Percentiles rank a stretch among this genome's conserved stretches.
phyloP scores from a whole-genome alignment of 1,140 invertebrate genomes.

The Drosophila burlai region DNA sequence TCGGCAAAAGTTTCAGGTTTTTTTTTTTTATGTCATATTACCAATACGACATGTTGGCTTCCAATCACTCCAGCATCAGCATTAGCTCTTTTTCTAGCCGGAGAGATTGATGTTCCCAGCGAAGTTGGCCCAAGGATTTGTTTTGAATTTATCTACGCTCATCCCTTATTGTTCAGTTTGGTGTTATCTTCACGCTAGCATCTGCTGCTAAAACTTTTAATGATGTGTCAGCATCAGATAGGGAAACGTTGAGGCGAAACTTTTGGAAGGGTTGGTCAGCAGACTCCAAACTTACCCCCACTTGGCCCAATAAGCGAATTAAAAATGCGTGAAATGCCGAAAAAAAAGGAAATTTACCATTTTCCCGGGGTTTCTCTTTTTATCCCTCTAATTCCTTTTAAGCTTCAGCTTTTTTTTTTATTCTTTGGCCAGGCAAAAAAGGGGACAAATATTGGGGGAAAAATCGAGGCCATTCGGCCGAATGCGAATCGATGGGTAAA shows the following conservation, averaged over 20 bases:
- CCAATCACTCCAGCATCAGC: constrained; percentile 23
- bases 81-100: constrained; percentile 3
- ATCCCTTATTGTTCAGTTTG: neutral
- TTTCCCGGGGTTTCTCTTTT: neutral
- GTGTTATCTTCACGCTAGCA: constrained; percentile 27
- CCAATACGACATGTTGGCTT: constrained; percentile 64
- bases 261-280: constrained; percentile 17
- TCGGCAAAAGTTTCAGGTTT: constrained; percentile 49
- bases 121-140: constrained; percentile 1
- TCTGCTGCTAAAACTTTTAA: constrained; percentile 43
- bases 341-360: constrained; percentile 28
- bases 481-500: constrained; percentile 40
- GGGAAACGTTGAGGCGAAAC: constrained; percentile 5
- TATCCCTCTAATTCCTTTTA: constrained; percentile 40
- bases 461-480: constrained; percentile 26
- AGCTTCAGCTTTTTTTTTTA: constrained; percentile 3
- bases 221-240: constrained; percentile 47
- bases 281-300: neutral
- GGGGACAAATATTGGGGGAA: constrained; percentile 26
- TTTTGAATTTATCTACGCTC: constrained; percentile 5
- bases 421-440: constrained; percentile 23
- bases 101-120: constrained; percentile 28
- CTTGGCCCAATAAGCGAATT: constrained; percentile 28
- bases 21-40: constrained; percentile 37
- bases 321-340: constrained; percentile 37